phyloP scores from a whole-genome alignment of 2,888 invertebrate species.

The Dolichopus griseipennis region DNA sequence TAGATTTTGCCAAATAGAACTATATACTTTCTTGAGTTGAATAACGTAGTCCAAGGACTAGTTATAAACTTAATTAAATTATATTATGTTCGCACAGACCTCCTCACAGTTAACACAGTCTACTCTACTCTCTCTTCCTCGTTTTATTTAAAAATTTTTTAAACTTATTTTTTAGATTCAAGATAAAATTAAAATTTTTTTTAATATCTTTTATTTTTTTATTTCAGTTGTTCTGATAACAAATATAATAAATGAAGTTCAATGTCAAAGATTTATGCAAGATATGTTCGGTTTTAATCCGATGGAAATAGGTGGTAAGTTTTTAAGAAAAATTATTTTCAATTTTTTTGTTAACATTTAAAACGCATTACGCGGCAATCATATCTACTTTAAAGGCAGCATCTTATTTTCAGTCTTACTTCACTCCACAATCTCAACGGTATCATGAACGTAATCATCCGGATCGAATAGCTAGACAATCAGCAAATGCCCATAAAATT shows the following conservation, averaged over 20 bases:
- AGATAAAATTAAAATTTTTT: neutral
- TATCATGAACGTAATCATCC: slow-evolving; percentile 11
- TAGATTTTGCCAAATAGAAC: too few species aligned
- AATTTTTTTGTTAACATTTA: neutral
- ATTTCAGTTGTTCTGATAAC: neutral
- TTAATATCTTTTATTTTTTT: neutral
- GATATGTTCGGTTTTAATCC: slow-evolving; percentile 8
- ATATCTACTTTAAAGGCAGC: slow-evolving; percentile 42
- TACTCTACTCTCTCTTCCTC: too few species aligned
- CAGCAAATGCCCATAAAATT: slow-evolving; percentile 15
- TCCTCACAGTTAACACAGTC: too few species aligned
- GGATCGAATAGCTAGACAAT: slow-evolving; percentile 11
- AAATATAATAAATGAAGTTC: neutral
- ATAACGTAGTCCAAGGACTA: too few species aligned
- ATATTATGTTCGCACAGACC: too few species aligned
- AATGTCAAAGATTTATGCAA: neutral
- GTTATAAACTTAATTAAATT: too few species aligned
- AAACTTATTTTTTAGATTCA: too few species aligned
- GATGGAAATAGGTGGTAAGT: slow-evolving; percentile 7
- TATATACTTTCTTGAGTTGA: too few species aligned
- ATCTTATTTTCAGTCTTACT: slow-evolving; percentile 41
- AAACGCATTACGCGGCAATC: slow-evolving; percentile 24
- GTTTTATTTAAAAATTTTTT: too few species aligned
- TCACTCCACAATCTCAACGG: slow-evolving; percentile 21
- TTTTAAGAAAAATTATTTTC: neutral